Evolutionary conservation across 2,113 vertebrate genomes (phyloP), one percentile per base, ranked within the genome.

Genomic region (Paratilapia polleni): DNA sequence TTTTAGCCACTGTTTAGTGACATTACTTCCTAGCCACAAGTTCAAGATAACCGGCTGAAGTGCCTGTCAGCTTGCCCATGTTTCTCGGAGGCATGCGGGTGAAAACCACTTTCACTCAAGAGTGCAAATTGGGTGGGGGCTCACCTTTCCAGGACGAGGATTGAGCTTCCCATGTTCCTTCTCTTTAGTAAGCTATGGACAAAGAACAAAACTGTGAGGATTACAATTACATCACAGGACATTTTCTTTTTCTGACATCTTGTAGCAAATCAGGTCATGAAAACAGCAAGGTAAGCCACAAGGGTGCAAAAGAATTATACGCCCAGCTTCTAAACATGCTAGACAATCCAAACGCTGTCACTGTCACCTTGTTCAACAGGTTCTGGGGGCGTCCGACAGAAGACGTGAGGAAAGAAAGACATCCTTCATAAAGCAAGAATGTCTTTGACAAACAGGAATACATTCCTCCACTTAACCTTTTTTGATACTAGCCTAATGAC

Each of bases 131-230:
- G 7, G 26, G 74, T 4, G 5, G 0, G 34, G 57, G 90, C 95
- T 95, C 96, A 99, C 98, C 98, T 99, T 99, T 88, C 98, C 97
- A 0, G 98, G 98, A 17, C 98, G 96, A 8, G 91, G 95, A 82
- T 99, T 99, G 85, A 97, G 95, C 84, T 98, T 98, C 73, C 96
- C 94, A 8, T 95, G 94, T 54, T 94, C 94, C 83, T 96, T 98
- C 88, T 94, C 88, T 76, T 97, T 97, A 3, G 96, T 96, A 76
- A 95, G 95, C 96, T 97, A 28, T 6, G 52, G 68, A 87, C 22
- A 89, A 36, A 94, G 20, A 63, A 47, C 77, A 81, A 14, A 79
- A 19, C 20, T 31, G 17, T 73, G 31, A 49, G 24, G 66, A 31
- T 73, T 73, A 73, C 52, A 52, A 6, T 0, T 24, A 73, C 3